Evolutionary conservation across 1,140 invertebrate species (phyloP), one percentile per base, ranked within the genome.

Genomic region (Adelges cooleyi): DNA sequence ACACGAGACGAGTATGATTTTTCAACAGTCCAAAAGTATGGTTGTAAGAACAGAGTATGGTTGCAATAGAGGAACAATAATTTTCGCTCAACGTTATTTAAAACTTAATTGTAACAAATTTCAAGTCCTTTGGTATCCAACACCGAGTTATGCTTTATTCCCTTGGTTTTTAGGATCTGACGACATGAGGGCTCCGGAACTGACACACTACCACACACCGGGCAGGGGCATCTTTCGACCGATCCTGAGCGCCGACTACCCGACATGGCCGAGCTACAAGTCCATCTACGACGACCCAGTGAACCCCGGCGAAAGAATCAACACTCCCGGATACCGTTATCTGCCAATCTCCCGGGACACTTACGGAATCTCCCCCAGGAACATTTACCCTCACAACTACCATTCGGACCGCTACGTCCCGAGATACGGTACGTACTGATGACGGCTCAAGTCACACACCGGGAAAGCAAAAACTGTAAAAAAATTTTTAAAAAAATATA

Each of bases 381-480:
- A 86, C 74, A 85, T 91, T 79, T 89, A 88, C 75, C 84, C 86
- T 69, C 86, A 88, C 80, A 86, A 89, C 77, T 89, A 88, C 79
- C 83, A 84, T 86, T 65, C 67, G 27, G 29, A 53, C 74, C 80
- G 83, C 78, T 86, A 86, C 84, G n/a, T n/a, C n/a, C 82, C 70
- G 13, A 65, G 85, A 81, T 84, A 86, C 80, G 85, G 87, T 89
- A 84, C 83, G 87, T 86, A 84, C 77, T 70, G 56, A 68, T 48
- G 33, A 51, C 22, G 67, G 40, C 44, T 27, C 25, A 67, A 23
- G 56, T 48, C 56, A 66, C 65, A 20, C n/a, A 42, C n/a, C 38
- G 56, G 38, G 29, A 20, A 23, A 18, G 46, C 67, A 65, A 49
- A 33, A 46, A 25, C 11, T 38, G 10, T 33, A n/a, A 22, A 22